Evolutionary conservation across 2,797 vertebrate species (phyloP).

Genomic region (Cirrhinus molitorella): DNA sequence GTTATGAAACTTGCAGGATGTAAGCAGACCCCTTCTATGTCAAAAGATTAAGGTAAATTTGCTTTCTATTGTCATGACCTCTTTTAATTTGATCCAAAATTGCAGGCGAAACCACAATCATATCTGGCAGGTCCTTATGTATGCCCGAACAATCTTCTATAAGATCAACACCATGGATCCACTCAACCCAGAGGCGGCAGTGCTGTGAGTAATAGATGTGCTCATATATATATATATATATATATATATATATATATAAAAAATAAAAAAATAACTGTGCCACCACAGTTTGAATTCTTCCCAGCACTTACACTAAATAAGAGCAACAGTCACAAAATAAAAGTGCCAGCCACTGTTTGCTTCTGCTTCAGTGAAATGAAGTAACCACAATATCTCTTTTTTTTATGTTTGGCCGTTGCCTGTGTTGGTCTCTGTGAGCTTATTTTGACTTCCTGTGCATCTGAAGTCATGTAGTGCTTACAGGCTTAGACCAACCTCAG

Average conservation of each 20-base stretch:
- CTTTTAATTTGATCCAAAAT: conserved; percentile 11
- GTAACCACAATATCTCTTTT: neutral
- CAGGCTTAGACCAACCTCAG: conserved; percentile 1
- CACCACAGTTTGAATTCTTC: neutral
- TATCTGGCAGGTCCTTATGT: conserved; percentile 99
- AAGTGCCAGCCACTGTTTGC: neutral
- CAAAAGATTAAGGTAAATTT: too few relatives aligned
- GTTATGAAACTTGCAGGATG: too few relatives aligned
- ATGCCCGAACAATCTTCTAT: conserved; percentile 95
- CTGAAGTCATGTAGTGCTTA: neutral
- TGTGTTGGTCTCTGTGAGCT: neutral
- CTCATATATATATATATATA: neutral
- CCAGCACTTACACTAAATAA: neutral
- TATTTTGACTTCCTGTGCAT: neutral
- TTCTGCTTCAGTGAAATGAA: neutral
- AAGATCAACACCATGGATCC: conserved; percentile 94
- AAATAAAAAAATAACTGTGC: too few relatives aligned
- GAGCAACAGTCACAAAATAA: neutral
- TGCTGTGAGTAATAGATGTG: conserved; percentile 83
- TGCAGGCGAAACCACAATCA: conserved; percentile 96
- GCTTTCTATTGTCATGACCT: too few relatives aligned
- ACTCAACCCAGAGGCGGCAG: conserved; percentile 95
- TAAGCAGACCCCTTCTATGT: too few relatives aligned
- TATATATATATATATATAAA: too few relatives aligned
- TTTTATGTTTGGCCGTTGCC: neutral